Conservation (phyloP, 2,113 vertebrate species). For the Gymnogyps californianus region DNA sequence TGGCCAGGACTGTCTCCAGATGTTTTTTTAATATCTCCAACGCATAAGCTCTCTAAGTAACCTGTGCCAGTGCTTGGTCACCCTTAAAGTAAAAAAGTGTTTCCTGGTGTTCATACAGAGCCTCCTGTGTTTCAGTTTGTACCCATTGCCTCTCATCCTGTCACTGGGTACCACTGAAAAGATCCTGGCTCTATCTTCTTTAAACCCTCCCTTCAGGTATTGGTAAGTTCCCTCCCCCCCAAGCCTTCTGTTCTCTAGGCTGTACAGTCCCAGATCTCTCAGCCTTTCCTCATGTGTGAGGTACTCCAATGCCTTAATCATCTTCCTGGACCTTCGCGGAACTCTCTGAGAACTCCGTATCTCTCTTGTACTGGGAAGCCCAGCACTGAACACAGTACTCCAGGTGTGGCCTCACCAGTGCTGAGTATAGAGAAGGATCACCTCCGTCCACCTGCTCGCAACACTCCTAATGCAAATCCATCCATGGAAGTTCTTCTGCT, state of each 20-base stretch:
- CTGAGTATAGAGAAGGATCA: not conserved
- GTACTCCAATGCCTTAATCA: not conserved
- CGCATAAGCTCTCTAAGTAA: not conserved
- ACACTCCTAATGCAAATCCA: not conserved
- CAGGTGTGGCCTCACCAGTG: not conserved
- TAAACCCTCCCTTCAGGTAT: not conserved
- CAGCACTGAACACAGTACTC: not conserved
- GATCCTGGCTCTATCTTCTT: not conserved
- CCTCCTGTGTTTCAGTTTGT: too few species aligned
- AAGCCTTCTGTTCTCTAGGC: not conserved
- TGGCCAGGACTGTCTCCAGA: not conserved
- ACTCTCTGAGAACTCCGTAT: not conserved
- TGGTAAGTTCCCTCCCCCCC: not conserved
- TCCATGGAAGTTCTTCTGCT: not conserved
- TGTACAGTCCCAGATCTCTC: not conserved
- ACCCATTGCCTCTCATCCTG: not conserved
- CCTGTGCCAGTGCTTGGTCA: too few species aligned
- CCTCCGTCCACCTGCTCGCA: not conserved
- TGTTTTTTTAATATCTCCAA: not conserved
- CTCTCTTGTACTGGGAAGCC: not conserved
- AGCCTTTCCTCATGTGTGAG: not conserved
- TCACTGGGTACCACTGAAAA: not conserved
- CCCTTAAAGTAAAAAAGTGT: too few species aligned
- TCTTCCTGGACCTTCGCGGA: too few species aligned
- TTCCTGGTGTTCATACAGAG: too few species aligned